Evolutionary conservation across 1,140 invertebrate genomes (phyloP).

Genomic region (Ceratosolen solmsi): DNA sequence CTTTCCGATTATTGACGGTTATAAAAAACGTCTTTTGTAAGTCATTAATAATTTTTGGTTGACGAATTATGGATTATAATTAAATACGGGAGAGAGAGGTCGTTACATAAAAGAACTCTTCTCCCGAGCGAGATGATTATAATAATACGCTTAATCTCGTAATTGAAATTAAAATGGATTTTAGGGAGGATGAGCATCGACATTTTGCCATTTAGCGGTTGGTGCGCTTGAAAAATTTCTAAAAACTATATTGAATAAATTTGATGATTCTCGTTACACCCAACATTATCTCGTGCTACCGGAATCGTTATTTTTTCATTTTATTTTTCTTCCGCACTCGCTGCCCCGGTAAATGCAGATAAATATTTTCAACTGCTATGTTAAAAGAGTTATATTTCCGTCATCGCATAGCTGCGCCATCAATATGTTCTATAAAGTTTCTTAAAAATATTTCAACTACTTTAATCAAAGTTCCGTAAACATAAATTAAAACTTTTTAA

Average conservation of each 20-base stretch:
- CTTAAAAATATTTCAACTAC: slow-evolving; percentile 17
- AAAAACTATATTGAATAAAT: neutral
- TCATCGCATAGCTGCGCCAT: neutral
- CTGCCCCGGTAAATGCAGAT: neutral
- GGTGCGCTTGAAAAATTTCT: no score
- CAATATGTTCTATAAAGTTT: slow-evolving; percentile 17
- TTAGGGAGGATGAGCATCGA: neutral
- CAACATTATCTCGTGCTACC: neutral
- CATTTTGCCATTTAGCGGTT: no score
- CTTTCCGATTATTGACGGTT: neutral
- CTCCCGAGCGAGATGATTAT: neutral
- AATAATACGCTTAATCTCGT: neutral
- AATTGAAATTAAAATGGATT: neutral
- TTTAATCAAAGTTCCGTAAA: slow-evolving; percentile 13
- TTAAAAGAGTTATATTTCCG: neutral
- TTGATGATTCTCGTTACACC: neutral
- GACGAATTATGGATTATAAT: neutral
- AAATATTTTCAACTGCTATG: neutral
- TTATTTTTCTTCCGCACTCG: neutral
- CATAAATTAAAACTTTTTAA: slow-evolving; percentile 43
- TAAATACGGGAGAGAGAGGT: neutral
- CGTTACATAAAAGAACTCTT: neutral
- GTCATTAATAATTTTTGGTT: neutral
- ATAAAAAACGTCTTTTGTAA: neutral
- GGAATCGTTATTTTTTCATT: neutral